A percentile compares a stretch with the other conserved stretches of the same genome.
phyloP scores from a whole-genome alignment of 2,797 vertebrate species.

The Girardinus metallicus region DNA sequence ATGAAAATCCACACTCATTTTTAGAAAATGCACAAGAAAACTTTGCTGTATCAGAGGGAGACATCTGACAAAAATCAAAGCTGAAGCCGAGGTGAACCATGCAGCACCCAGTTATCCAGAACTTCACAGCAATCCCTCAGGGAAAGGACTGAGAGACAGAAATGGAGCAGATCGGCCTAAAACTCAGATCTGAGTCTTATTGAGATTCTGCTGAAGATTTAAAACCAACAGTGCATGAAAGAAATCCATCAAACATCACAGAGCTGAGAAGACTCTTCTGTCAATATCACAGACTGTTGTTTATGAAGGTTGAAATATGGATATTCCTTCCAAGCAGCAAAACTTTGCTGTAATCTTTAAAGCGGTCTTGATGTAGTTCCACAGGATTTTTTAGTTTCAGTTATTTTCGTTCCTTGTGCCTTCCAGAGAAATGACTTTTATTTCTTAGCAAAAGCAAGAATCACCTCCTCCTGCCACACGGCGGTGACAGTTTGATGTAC shows the following conservation, averaged over 20 bases:
- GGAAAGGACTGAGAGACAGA: not conserved
- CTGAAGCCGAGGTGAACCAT: not conserved
- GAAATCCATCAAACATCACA: conserved; percentile 1
- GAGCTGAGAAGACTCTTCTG: not conserved
- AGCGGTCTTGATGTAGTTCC: not conserved
- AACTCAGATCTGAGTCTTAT: not conserved
- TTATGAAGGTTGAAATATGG: not conserved
- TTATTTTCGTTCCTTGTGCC: not conserved
- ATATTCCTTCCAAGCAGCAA: not conserved
- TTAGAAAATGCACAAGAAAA: not conserved
- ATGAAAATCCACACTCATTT: not conserved
- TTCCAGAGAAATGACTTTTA: not conserved
- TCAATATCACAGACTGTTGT: not conserved
- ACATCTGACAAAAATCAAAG: not conserved
- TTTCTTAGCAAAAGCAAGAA: not conserved
- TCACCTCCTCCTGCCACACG: not conserved
- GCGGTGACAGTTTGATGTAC: not conserved
- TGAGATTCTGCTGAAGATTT: not conserved
- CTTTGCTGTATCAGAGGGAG: not conserved
- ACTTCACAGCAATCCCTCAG: not conserved
- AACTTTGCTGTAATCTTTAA: not conserved
- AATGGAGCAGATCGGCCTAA: not conserved
- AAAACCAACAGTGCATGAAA: not conserved
- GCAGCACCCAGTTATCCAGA: not conserved
- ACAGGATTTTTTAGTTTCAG: not conserved